Percentiles rank a stretch among this genome's conserved stretches.
These are phyloP conservation scores for Athrips mouffetella DNA, from an alignment of 2,888 invertebrate genomes.

Conservation along the genomic window DNA sequence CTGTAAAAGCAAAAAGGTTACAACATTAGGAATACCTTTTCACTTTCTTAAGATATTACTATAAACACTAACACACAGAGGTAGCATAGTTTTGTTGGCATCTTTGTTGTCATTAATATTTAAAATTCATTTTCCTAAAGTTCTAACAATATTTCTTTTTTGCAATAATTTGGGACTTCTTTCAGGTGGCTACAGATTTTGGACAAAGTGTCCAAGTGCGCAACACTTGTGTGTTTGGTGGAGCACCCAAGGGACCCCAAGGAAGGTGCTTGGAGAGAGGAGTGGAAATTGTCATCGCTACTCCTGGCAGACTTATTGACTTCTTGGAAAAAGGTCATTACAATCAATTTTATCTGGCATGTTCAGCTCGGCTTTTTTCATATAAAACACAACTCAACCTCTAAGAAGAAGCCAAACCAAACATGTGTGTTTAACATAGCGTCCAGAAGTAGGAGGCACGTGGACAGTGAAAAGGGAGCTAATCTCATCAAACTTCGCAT, in stretches of 20 bases:
- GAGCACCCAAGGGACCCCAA: constrained; percentile 98
- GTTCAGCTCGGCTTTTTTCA: too few species aligned
- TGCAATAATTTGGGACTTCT: constrained; percentile 23
- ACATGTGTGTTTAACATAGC: too few species aligned
- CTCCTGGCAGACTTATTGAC: constrained; percentile 96
- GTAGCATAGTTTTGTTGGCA: constrained; percentile 3
- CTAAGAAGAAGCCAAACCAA: too few species aligned
- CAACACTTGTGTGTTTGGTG: constrained; percentile 97
- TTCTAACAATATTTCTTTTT: not conserved
- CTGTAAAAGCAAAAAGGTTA: too few species aligned
- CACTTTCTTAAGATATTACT: too few species aligned
- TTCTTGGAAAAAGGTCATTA: constrained; percentile 87
- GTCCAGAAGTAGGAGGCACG: too few species aligned
- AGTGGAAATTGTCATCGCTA: constrained; percentile 96
- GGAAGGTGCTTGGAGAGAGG: constrained; percentile 90
- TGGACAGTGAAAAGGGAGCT: too few species aligned
- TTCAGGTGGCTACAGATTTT: constrained; percentile 93
- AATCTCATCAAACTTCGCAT: too few species aligned
- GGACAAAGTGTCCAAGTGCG: constrained; percentile 91
- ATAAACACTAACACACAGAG: not conserved
- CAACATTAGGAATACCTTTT: not conserved
- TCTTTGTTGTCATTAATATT: not conserved
- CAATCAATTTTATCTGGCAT: too few species aligned
- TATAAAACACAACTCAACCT: too few species aligned
- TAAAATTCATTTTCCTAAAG: not conserved